These are phyloP conservation scores for Pelagia noctiluca DNA, from an alignment of 30 jellyfish, hydroid and myxozoan genomes.

Conservation along the genomic window DNA sequence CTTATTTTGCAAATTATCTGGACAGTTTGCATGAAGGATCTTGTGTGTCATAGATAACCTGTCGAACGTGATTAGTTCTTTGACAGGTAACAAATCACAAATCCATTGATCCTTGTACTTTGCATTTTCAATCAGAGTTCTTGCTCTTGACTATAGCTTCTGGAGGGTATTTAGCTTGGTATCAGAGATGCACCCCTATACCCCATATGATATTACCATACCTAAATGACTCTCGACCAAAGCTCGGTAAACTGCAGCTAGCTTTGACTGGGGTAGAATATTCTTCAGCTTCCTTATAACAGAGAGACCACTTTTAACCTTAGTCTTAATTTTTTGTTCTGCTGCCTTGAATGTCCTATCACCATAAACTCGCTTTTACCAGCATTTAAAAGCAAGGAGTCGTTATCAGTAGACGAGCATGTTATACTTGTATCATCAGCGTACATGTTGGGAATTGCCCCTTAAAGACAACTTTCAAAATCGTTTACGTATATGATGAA, in stretches of 20 bases:
- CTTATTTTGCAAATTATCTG: no score
- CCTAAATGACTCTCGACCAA: no score
- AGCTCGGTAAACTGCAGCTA: no score
- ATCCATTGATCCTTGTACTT: constrained; percentile 35
- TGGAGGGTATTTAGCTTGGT: no score
- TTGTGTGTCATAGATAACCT: no score
- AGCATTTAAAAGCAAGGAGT: not conserved
- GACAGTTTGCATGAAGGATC: no score
- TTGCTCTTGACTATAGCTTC: no score
- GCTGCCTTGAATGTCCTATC: constrained; percentile 48
- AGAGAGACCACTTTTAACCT: constrained; percentile 25
- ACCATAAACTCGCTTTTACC: constrained; percentile 27
- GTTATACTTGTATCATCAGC: not conserved
- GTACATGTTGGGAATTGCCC: constrained; percentile 2
- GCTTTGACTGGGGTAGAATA: constrained; percentile 27
- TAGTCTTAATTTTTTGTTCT: constrained; percentile 14
- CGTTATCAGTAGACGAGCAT: constrained; percentile 11
- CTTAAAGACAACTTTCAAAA: constrained; percentile 16
- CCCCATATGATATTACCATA: no score
- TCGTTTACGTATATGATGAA: constrained; percentile 10
- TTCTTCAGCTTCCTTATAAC: constrained; percentile 14
- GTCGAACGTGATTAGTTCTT: no score
- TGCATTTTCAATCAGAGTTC: no score
- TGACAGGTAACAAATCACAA: constrained; percentile 26
- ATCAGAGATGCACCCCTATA: constrained; percentile 41